These are phyloP conservation scores for Bibio marci DNA, from an alignment of 2,888 invertebrate species.

Conservation along the genomic window DNA sequence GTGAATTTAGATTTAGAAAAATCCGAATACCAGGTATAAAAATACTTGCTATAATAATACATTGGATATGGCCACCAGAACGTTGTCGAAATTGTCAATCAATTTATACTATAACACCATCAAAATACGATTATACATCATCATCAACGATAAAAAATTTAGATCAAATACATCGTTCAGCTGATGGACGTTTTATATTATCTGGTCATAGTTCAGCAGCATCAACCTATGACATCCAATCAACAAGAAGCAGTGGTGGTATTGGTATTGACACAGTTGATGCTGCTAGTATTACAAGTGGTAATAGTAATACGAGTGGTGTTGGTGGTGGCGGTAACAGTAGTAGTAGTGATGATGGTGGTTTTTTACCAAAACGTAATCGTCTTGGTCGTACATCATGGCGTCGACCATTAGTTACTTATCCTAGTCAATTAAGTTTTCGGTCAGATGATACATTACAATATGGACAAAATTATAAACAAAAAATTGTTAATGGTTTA, in stretches of 20 bases:
- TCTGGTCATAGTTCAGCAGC: constrained; percentile 21
- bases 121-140: too few relatives aligned
- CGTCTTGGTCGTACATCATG: constrained; percentile 40
- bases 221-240: constrained; percentile 14
- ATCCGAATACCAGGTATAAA: constrained; percentile 89
- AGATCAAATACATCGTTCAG: constrained; percentile 51
- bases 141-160: constrained; percentile 30
- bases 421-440: constrained; percentile 48
- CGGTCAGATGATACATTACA: constrained; percentile 34
- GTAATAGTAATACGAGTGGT: constrained; percentile 34
- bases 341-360: constrained; percentile 68
- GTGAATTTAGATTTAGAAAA: constrained; percentile 75
- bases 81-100: constrained; percentile 40
- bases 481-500: constrained; percentile 23
- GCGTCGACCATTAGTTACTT: constrained; percentile 44
- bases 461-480: constrained; percentile 38
- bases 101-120: constrained; percentile 26
- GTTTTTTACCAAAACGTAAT: constrained; percentile 50
- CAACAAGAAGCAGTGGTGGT: constrained; percentile 9
- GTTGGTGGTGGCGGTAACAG: constrained; percentile 18
- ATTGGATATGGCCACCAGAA: constrained; percentile 62
- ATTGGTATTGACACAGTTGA: constrained; percentile 13
- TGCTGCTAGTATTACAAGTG: constrained; percentile 33
- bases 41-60: constrained; percentile 46
- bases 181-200: constrained; percentile 59